Percentiles rank a stretch among this genome's conserved stretches.
Evolutionary conservation across 2,888 invertebrate genomes (phyloP).

Genomic region (Pharmacophagus antenor): DNA sequence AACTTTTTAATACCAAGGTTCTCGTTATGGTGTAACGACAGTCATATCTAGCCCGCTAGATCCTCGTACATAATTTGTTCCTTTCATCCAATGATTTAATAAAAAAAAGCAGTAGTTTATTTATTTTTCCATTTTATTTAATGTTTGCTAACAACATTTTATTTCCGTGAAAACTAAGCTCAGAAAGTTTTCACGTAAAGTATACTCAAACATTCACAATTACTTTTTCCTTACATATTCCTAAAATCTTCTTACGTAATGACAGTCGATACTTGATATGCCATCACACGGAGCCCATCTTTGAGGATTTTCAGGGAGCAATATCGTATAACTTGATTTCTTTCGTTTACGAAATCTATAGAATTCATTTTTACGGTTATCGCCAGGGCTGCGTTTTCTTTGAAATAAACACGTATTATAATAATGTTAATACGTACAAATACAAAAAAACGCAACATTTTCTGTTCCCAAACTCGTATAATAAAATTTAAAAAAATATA

Average conservation of each 20-base stretch:
- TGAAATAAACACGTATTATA: background rate
- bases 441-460: no score
- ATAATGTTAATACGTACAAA: no score
- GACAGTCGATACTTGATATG: constrained; percentile 29
- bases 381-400: constrained; percentile 2
- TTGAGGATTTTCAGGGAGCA: constrained; percentile 29
- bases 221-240: constrained; percentile 24
- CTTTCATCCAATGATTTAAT: background rate
- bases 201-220: constrained; percentile 10
- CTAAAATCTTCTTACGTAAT: constrained; percentile 27
- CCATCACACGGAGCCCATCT: constrained; percentile 29
- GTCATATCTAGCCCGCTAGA: no score
- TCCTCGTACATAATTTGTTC: background rate
- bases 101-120: background rate
- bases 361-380: constrained; percentile 29
- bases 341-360: constrained; percentile 27
- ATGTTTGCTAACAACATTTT: background rate
- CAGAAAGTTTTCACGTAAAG: background rate
- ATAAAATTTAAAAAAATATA: no score
- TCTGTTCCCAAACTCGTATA: no score
- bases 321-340: constrained; percentile 32
- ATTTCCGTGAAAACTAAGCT: background rate
- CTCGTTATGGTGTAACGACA: background rate
- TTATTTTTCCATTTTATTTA: background rate
- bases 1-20: no score